Base-by-base conservation (phyloP, 2,888 invertebrate genomes). In the Apoda limacodes region DNA sequence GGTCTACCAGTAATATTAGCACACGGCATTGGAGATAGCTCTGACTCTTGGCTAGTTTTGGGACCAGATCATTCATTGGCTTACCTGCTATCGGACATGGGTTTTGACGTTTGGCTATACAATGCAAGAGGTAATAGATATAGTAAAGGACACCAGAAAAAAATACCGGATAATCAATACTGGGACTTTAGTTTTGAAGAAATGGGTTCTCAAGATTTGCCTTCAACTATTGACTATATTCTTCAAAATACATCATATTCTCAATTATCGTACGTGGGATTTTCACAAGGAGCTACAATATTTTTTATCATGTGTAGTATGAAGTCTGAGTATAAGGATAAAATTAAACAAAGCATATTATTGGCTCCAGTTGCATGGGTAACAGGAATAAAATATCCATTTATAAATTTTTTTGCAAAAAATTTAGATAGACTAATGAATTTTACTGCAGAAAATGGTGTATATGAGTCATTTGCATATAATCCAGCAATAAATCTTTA, bases 181-280 rank as follows among this genome's bases (percentile, higher is more conserved):
- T 76, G 71, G 70, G 45, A 71, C 42, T 76, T 75, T 35, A 66
- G 65, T 30, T 75, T 60, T 37, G 74, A 76, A 48, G 72, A 76
- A 54, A 70, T 75, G 60, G 76, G 72, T 22, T 46, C 57, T n/a
- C 43, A 56, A 33, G 76, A 76, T 46, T 38, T 76, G 35, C 67
- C 75, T 9, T 64, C 70, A 2, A 57, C 60, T 19, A 59, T 76
- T 30, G 71, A 76, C 48, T 60, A 67, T 34, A 60, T 76, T 39
- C 46, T 70, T 3, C 40, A 44, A 5, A 43, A 36, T 15, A 72
- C 66, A 17, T 45, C 44, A 9, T 45, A 45, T 17, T 27, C 42
- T 19, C 58, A 61, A 45, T 37, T 76, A 20, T 60, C 60, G n/a
- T 76, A 74, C 37, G 47, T 76, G 23, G 76, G 72, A 35, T 76